Percentiles rank a stretch among this genome's conserved stretches.
phyloP scores from a whole-genome alignment of 2,888 invertebrate species.

The Trichogramma evanescens region DNA sequence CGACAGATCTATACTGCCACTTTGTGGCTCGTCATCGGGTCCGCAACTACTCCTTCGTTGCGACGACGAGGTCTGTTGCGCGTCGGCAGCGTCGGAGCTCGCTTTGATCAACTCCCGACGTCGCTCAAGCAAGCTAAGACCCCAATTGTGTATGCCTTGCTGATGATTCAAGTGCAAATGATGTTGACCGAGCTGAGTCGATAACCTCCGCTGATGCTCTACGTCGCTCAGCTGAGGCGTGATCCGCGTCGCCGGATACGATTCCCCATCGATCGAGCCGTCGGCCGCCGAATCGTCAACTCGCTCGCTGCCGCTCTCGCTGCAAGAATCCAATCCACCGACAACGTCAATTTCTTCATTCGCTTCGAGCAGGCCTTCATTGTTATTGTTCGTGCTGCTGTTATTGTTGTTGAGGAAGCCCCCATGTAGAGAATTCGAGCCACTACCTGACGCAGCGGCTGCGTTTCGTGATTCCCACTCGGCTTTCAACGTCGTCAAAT shows the following conservation, averaged over 20 bases:
- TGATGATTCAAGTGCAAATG: conserved; percentile 38
- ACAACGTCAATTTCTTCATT: conserved; percentile 70
- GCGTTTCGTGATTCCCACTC: conserved; percentile 69
- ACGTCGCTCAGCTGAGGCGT: conserved; percentile 46
- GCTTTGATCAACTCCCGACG: conserved; percentile 45
- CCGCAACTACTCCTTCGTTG: conserved; percentile 16
- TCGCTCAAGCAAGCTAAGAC: conserved; percentile 47
- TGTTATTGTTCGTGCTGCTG: conserved; percentile 44
- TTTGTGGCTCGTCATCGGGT: conserved; percentile 42
- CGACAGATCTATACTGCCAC: conserved; percentile 44
- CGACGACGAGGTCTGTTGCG: conserved; percentile 1
- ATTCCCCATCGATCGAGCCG: conserved; percentile 56
- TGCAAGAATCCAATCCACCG: conserved; percentile 68
- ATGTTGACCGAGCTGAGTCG: conserved; percentile 19
- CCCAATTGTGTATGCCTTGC: conserved; percentile 43
- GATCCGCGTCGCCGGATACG: conserved; percentile 42
- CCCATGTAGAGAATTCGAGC: conserved; percentile 55
- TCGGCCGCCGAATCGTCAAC: conserved; percentile 48
- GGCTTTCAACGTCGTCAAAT: conserved; percentile 73
- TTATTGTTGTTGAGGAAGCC: conserved; percentile 35
- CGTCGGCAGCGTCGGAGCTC: neutral
- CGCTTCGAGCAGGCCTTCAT: conserved; percentile 41
- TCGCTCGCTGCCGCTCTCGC: conserved; percentile 57
- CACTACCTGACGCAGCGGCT: conserved; percentile 50
- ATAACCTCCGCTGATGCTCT: conserved; percentile 37